Conservation (phyloP, 2,797 vertebrate species). For the Smutsia temminckii region DNA sequence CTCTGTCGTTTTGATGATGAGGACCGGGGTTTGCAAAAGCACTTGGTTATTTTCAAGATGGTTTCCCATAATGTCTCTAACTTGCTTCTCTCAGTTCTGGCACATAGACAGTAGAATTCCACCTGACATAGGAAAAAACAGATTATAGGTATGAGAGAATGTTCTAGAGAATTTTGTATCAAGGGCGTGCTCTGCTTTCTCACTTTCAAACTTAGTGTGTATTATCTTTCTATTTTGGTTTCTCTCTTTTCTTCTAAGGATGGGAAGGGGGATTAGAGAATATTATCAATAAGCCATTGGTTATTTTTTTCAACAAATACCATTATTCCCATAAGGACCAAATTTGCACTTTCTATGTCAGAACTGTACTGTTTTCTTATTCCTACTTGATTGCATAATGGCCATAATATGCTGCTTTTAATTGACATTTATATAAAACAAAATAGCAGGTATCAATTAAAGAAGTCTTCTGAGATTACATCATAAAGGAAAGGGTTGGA, state of each 20-base stretch:
- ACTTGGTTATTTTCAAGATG: neutral
- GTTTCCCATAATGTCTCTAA: neutral
- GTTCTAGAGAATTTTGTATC: neutral
- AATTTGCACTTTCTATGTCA: neutral
- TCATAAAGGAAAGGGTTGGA: neutral
- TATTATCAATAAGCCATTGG: neutral
- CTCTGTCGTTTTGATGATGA: neutral
- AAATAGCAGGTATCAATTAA: neutral
- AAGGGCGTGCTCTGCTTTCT: neutral
- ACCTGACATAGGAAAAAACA: neutral
- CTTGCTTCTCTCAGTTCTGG: too few relatives aligned
- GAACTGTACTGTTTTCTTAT: neutral
- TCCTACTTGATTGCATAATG: neutral
- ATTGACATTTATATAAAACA: neutral
- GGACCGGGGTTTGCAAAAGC: neutral
- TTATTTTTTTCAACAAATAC: neutral
- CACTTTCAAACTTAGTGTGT: neutral
- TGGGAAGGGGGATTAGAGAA: neutral
- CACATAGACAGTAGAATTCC: neutral
- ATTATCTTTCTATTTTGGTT: neutral
- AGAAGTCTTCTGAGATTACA: slow-evolving; percentile 4
- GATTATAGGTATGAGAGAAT: neutral
- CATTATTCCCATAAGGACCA: neutral
- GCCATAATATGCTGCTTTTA: neutral
- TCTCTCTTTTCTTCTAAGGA: neutral